A percentile compares a stretch with the other conserved stretches of the same genome.
Evolutionary conservation across 1,140 invertebrate genomes (phyloP).

Genomic region (Drosophila takahashii): DNA sequence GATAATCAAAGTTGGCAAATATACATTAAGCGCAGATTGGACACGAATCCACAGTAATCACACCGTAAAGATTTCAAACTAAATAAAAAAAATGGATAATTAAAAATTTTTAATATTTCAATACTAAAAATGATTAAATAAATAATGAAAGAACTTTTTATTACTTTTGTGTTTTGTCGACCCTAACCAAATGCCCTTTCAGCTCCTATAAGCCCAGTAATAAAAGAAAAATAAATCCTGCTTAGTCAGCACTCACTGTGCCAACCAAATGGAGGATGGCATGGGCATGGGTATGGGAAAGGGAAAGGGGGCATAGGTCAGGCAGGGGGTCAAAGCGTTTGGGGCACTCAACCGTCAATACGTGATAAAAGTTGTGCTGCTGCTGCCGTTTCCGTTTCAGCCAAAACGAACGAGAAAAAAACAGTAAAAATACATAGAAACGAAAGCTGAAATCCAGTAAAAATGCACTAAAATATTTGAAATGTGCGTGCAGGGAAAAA

Average conservation of each 20-base stretch:
- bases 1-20: constrained; percentile 6
- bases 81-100: too few relatives aligned
- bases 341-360: constrained; percentile 77
- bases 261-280: neutral
- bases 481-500: constrained; percentile 66
- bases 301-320: neutral
- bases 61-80: neutral
- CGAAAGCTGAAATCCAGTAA: constrained; percentile 51
- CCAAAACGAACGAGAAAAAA: constrained; percentile 1
- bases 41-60: constrained; percentile 19
- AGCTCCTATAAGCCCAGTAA: neutral
- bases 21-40: constrained; percentile 29
- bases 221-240: neutral
- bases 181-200: too few relatives aligned
- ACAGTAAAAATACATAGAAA: constrained; percentile 23
- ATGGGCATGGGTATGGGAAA: neutral
- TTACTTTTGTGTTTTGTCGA: too few relatives aligned
- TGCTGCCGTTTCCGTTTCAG: constrained; percentile 70
- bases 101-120: too few relatives aligned
- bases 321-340: constrained; percentile 35
- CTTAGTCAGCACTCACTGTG: constrained; percentile 19
- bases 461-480: constrained; percentile 79
- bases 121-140: too few relatives aligned
- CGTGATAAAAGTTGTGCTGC: constrained; percentile 73
- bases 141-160: too few relatives aligned